These are phyloP conservation scores for Sorex fumeus DNA, from an alignment of 2,113 vertebrate species.

Conservation along the genomic window DNA sequence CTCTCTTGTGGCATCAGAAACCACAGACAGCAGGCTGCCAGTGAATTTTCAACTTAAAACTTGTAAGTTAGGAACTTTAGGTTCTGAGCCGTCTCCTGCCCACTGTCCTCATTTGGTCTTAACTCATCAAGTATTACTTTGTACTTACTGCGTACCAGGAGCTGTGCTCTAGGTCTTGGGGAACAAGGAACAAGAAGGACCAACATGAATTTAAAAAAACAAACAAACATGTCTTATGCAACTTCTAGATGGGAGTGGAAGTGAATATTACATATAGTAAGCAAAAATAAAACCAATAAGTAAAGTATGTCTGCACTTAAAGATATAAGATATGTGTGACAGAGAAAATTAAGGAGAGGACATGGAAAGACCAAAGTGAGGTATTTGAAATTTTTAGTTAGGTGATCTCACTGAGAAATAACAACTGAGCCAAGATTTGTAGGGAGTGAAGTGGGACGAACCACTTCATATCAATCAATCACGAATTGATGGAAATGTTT, in stretches of 20 bases:
- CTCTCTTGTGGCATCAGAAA: too few relatives aligned
- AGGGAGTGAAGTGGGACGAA: too few relatives aligned
- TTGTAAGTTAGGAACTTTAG: too few relatives aligned
- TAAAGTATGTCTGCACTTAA: not conserved
- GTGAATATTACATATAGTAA: not conserved
- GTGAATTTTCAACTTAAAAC: too few relatives aligned
- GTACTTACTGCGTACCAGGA: not conserved
- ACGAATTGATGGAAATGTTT: not conserved
- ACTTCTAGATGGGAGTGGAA: not conserved
- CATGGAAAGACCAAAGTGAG: too few relatives aligned
- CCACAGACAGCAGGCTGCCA: too few relatives aligned
- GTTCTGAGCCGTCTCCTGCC: not conserved
- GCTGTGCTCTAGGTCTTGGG: not conserved
- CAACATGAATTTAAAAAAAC: not conserved
- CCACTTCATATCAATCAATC: not conserved
- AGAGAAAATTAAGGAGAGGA: not conserved
- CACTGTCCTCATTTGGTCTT: too few relatives aligned
- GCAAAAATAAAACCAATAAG: not conserved
- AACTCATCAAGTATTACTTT: not conserved
- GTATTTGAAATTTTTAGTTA: too few relatives aligned
- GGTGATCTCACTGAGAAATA: not conserved
- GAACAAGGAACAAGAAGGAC: not conserved
- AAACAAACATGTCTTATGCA: not conserved
- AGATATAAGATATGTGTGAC: accelerated
- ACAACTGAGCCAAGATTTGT: not conserved